phyloP scores from a whole-genome alignment of 2,888 invertebrate genomes.

The Folsomia candida region DNA sequence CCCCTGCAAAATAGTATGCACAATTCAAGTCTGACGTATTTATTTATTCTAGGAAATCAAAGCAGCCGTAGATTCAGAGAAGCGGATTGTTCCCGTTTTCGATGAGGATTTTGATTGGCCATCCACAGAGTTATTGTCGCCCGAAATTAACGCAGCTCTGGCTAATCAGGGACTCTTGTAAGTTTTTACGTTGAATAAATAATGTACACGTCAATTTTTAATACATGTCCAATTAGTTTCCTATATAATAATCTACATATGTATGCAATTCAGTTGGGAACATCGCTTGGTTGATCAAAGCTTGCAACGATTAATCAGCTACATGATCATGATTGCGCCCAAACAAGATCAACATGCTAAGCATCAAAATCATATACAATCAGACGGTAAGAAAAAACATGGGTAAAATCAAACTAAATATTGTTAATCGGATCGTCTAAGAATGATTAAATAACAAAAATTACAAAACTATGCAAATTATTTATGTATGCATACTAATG shows the following conservation, averaged over 20 bases:
- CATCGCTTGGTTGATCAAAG: constrained; percentile 25
- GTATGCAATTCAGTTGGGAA: constrained; percentile 26
- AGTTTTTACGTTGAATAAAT: constrained; percentile 1
- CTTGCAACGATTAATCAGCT: constrained; percentile 22
- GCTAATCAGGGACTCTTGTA: constrained; percentile 27
- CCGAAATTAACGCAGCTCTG: constrained; percentile 28
- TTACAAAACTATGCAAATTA: no score
- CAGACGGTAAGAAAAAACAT: no score
- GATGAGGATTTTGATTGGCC: constrained; percentile 35
- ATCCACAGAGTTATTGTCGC: constrained; percentile 20
- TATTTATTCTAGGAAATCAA: constrained; percentile 25
- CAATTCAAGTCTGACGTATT: no score
- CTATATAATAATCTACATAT: no score
- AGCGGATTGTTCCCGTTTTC: constrained; percentile 31
- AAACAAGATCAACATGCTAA: no score
- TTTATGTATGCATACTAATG: no score
- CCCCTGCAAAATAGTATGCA: no score
- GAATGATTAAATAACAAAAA: no score
- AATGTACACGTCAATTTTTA: background rate
- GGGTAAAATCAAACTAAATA: no score
- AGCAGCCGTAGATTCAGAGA: constrained; percentile 13
- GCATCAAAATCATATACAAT: no score
- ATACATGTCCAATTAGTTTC: background rate
- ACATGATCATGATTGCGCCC: no score
- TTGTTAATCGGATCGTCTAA: no score